A percentile compares a stretch with the other conserved stretches of the same genome.
Conservation (phyloP, 2,797 vertebrate species). For the Erpetoichthys calabaricus region DNA sequence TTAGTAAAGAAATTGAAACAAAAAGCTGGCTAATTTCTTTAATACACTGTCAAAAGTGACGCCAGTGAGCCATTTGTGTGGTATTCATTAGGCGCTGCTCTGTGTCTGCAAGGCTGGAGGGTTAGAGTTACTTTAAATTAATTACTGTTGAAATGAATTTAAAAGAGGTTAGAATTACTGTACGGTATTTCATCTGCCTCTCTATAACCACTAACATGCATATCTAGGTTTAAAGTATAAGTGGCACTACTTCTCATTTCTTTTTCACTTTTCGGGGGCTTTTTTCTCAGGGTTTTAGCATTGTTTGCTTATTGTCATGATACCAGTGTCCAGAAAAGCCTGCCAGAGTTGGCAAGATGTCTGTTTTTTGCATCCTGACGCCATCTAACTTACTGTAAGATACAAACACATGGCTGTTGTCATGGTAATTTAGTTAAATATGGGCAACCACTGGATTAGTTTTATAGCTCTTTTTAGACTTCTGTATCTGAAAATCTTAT, state of each 20-base stretch:
- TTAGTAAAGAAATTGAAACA: constrained; percentile 4
- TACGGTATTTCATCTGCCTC: not conserved
- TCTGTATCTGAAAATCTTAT: no score
- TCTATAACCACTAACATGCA: not conserved
- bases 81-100: constrained; percentile 2
- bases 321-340: constrained; percentile 3
- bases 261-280: no score
- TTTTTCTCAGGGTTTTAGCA: no score
- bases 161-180: not conserved
- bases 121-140: constrained; percentile 7
- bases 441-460: no score
- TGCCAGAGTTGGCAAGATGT: constrained; percentile 19
- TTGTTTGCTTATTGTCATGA: not conserved
- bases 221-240: not conserved
- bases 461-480: no score
- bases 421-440: constrained; percentile 19
- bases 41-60: constrained; percentile 2
- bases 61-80: constrained; percentile 3
- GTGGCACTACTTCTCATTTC: not conserved
- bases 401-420: constrained; percentile 36
- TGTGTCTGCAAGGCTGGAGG: constrained; percentile 4
- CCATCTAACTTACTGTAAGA: constrained; percentile 21
- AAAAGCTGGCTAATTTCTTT: constrained; percentile 7
- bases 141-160: constrained; percentile 1
- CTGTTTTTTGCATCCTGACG: constrained; percentile 22